A percentile compares a stretch with the other conserved stretches of the same genome.
phyloP scores from a whole-genome alignment of 2,797 vertebrate genomes.

The Diplodus puntazzo region DNA sequence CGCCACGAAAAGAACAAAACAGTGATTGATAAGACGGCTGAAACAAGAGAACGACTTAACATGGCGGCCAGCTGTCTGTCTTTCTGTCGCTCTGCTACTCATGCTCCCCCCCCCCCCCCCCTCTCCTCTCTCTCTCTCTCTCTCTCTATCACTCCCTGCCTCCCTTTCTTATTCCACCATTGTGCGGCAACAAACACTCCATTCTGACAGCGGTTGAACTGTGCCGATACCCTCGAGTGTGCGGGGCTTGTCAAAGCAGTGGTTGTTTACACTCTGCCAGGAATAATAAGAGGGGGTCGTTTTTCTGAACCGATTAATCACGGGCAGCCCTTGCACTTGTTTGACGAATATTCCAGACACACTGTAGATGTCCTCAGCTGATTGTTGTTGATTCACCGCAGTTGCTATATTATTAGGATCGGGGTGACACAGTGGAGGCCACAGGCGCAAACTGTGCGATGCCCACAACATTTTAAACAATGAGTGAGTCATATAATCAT shows the following conservation, averaged over 20 bases:
- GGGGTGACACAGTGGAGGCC: constrained; percentile 49
- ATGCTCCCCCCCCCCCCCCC: constrained; percentile 53
- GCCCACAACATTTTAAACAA: constrained; percentile 37
- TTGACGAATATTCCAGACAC: constrained; percentile 69
- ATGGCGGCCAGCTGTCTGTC: constrained; percentile 78
- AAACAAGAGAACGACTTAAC: constrained; percentile 82
- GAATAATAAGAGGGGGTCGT: constrained; percentile 75
- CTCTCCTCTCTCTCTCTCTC: constrained; percentile 41
- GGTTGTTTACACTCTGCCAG: constrained; percentile 82
- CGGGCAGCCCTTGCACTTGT: constrained; percentile 72
- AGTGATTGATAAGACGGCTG: constrained; percentile 85
- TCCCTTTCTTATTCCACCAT: constrained; percentile 74
- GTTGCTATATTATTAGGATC: constrained; percentile 56
- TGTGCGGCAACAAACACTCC: constrained; percentile 81
- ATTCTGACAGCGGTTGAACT: constrained; percentile 81
- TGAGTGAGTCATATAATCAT: constrained; percentile 17
- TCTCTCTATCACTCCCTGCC: constrained; percentile 54
- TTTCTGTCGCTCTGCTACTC: constrained; percentile 74
- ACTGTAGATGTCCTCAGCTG: constrained; percentile 71
- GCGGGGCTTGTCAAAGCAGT: constrained; percentile 79
- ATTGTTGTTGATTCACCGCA: constrained; percentile 67
- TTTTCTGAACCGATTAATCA: constrained; percentile 82
- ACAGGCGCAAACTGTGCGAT: constrained; percentile 41
- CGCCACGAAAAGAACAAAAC: constrained; percentile 82
- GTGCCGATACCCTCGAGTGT: constrained; percentile 77